Evolutionary conservation across 53 echinoderm and acorn worm genomes (phyloP), one percentile per base, ranked within the genome.

Genomic region (Henricia sp.): DNA sequence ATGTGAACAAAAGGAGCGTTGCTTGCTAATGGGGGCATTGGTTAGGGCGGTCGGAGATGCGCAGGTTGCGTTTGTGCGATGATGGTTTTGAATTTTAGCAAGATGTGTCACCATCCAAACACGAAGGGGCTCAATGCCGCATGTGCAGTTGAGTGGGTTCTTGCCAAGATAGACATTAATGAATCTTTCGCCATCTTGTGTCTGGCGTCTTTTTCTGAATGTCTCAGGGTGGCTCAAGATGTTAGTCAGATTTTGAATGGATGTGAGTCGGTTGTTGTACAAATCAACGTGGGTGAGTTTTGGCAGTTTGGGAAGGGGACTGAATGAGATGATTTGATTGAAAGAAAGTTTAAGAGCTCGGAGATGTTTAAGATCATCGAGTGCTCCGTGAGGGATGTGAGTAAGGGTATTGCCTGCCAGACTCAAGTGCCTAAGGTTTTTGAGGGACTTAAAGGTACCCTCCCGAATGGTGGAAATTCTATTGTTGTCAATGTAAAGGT

Each of bases 131-230:
- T 67, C 39, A 14, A 53, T 63, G 9, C 23, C 34, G 32, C 86
- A 86, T 53, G 28, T 53, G 41, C 86, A 86, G 54, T 38, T 38
- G 19, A 86, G 28, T 4, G 86, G 86, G 41, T 86, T 86, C 23
- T 56, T 42, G 20, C 75, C 68, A 21, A 75, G 67, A 25, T 52
- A 76, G 0, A 86, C 33, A 2, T 20, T n/a, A 3, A 28, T 35
- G 35, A 65, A 44, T 6, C 52, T 19, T 19, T 27, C 50, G 2
- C 30, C 6, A 19, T 1, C 24, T n/a, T 14, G 20, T 2, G 64
- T 34, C 19, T 46, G 24, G 4, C 46, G 27, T 25, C 59, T 58
- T 36, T 28, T 74, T 21, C 27, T 51, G 28, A 35, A 24, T 6
- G 1, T 19, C 21, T n/a, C 19, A 5, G 38, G 12, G 10, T 17